Evolutionary conservation across 2,113 vertebrate genomes (phyloP).

Genomic region (Mastomys coucha): DNA sequence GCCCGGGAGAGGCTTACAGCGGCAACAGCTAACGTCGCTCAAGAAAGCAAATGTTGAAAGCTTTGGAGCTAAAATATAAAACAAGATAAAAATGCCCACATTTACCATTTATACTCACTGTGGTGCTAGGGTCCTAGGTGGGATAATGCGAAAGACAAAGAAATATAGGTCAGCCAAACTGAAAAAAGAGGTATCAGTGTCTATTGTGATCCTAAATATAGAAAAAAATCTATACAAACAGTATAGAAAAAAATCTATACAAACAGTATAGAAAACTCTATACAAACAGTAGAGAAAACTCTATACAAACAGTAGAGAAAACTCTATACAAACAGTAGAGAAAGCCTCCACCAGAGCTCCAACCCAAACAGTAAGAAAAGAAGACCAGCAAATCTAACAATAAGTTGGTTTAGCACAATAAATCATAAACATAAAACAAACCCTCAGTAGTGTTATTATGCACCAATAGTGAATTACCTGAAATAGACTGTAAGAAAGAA

Average conservation of each 20-base stretch:
- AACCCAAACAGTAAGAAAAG: background rate
- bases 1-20: too few species aligned
- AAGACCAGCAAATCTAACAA: background rate
- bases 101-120: background rate
- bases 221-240: background rate
- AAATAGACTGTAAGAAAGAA: background rate
- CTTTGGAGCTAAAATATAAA: background rate
- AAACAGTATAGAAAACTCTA: background rate
- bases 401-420: background rate
- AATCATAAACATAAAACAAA: background rate
- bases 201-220: background rate
- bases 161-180: background rate
- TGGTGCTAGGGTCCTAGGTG: background rate
- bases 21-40: background rate
- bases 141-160: background rate
- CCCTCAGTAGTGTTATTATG: background rate
- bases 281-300: background rate
- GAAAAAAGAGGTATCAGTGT: background rate
- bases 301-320: background rate
- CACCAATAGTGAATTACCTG: background rate
- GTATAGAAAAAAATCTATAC: background rate
- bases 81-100: background rate
- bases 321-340: background rate
- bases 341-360: background rate
- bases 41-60: background rate